These are phyloP conservation scores for Chalcosyrphus nemorum DNA, from an alignment of 2,888 invertebrate genomes.

Conservation along the genomic window DNA sequence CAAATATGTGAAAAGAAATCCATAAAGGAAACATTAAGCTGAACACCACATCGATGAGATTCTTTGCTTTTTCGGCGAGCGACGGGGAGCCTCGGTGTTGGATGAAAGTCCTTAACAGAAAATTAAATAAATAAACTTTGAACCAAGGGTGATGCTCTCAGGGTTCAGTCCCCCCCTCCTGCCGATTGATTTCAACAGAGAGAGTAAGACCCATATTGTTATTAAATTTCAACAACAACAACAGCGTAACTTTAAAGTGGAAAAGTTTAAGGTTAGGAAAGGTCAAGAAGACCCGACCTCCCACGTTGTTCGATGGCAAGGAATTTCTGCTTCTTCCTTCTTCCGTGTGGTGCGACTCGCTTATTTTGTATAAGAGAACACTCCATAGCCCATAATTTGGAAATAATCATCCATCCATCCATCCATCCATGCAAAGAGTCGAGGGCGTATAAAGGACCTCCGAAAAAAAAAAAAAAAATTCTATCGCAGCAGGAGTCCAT, in stretches of 20 bases:
- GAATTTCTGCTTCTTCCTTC: neutral
- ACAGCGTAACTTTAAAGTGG: neutral
- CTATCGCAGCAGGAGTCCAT: slow-evolving; percentile 23
- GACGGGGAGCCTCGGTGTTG: neutral
- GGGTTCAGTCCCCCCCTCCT: neutral
- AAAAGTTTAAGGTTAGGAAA: slow-evolving; percentile 10
- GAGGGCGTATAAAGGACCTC: neutral
- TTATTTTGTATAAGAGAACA: neutral
- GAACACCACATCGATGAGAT: slow-evolving; percentile 1
- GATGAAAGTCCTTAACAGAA: neutral
- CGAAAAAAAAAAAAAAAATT: too few relatives aligned
- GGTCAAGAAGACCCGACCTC: slow-evolving; percentile 4
- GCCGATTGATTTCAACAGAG: neutral
- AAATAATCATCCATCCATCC: neutral
- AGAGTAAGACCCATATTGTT: neutral
- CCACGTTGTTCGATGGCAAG: neutral
- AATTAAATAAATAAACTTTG: slow-evolving; percentile 47
- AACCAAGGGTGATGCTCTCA: neutral
- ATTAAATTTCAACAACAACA: slow-evolving; percentile 11
- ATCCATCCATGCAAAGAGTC: too few relatives aligned
- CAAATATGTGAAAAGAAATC: neutral
- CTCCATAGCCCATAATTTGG: slow-evolving; percentile 1
- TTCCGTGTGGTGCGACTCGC: neutral
- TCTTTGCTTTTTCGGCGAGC: too few relatives aligned
- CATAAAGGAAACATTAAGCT: neutral